Base-by-base conservation (phyloP, 2,797 vertebrate species). In the Remorina albescens region DNA sequence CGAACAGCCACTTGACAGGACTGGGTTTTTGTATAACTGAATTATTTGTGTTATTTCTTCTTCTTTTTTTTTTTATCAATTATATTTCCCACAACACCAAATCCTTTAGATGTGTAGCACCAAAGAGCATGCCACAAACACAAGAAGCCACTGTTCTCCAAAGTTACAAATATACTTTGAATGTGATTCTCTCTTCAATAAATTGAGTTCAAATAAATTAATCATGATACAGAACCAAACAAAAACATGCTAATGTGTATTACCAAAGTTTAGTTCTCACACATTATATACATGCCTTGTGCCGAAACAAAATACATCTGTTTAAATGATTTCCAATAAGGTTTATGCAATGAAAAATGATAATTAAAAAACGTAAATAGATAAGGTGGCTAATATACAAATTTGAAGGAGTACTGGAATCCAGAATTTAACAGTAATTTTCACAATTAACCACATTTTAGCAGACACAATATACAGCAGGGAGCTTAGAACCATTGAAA, bases 401-500 rank as follows among this genome's bases (percentile, higher is more conserved):
- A 95, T 93, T 92, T 92, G 81, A 93, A 92, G 89, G 89, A 90
- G 91, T 92, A 88, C 84, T 84, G 90, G 89, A 91, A 91, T 91
- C 86, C 88, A 92, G 92, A 93, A 91, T 94, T 90, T 91, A 94
- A 94, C 92, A 94, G 92, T 93, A 92, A 91, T 92, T 93, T 94
- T 94, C 92, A 95, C 94, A 93, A 93, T 87, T 89, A 93, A 94
- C 88, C 92, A 95, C 95, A 94, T 93, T 94, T 94, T 91, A 94
- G 94, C 93, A 94, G 93, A 94, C 91, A 93, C 93, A 92, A 92
- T 94, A 94, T 94, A 95, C 93, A 94, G 93, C 93, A 88, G 89
- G 93, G 91, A 92, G 85, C 80, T 86, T 86, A 86, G 83, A 84
- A 88, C 87, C 75, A 85, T 88, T 89, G 61, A 60, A 84, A 88